A percentile compares a stretch with the other conserved stretches of the same genome.
phyloP scores from a whole-genome alignment of 2,888 invertebrate species.

The Tenthredo distinguenda region DNA sequence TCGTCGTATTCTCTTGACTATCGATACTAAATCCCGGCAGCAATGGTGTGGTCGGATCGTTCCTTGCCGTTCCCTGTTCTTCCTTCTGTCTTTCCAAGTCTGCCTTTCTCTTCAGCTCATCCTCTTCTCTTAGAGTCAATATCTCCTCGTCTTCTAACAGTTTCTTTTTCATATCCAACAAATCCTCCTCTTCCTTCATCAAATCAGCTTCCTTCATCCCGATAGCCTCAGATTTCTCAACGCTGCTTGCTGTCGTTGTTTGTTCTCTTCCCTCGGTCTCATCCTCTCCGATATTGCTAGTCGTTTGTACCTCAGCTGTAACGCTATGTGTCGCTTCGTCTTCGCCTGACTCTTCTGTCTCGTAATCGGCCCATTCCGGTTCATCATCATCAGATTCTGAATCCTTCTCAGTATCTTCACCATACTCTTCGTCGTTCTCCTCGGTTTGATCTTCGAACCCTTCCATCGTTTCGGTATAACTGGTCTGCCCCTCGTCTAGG shows the following conservation, averaged over 20 bases:
- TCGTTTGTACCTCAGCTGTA: background rate
- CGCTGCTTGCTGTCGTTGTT: background rate
- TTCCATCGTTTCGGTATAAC: constrained; percentile 44
- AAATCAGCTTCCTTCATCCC: background rate
- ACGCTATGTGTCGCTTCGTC: background rate
- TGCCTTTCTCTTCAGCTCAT: constrained; percentile 44
- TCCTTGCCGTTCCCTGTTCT: background rate
- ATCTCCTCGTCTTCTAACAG: constrained; percentile 24
- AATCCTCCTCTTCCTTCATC: constrained; percentile 39
- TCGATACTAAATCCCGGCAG: background rate
- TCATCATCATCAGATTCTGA: constrained; percentile 29
- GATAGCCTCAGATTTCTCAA: background rate
- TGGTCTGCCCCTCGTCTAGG: background rate
- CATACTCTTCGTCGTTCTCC: constrained; percentile 41
- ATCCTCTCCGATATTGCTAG: background rate
- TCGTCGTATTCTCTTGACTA: background rate
- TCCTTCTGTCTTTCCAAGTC: constrained; percentile 47
- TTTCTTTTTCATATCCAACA: constrained; percentile 39
- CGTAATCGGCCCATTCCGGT: constrained; percentile 34
- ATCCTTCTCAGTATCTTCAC: background rate
- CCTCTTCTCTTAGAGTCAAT: constrained; percentile 1
- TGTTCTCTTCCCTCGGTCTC: background rate
- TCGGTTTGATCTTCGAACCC: constrained; percentile 52
- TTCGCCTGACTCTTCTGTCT: background rate
- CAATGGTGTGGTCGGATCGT: background rate